phyloP scores from a whole-genome alignment of 2,113 vertebrate genomes.

The Heptranchias perlo region DNA sequence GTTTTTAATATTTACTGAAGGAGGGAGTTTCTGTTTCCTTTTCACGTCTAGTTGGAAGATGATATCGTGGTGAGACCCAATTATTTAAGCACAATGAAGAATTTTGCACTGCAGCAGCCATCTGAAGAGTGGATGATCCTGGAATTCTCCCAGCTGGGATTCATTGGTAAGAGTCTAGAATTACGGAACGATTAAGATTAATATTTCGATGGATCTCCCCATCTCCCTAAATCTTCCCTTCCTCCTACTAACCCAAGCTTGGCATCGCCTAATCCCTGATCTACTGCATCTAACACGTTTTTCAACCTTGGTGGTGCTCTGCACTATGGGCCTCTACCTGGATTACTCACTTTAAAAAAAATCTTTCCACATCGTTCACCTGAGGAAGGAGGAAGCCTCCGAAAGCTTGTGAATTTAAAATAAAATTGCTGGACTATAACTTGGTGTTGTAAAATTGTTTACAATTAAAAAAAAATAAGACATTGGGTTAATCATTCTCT shows the following conservation, averaged over 20 bases:
- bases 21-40: conserved; percentile 35
- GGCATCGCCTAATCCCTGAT: not conserved
- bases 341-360: too few relatives aligned
- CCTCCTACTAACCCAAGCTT: not conserved
- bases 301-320: not conserved
- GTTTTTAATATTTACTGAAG: not conserved
- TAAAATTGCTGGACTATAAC: too few relatives aligned
- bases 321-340: not conserved
- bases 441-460: too few relatives aligned
- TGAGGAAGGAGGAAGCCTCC: too few relatives aligned
- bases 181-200: not conserved
- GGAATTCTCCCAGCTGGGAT: conserved; percentile 96
- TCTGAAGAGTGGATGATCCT: conserved; percentile 98
- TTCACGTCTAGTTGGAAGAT: conserved; percentile 78
- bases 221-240: not conserved
- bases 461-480: not conserved
- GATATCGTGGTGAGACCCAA: conserved; percentile 95
- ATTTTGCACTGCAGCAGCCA: conserved; percentile 95
- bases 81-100: conserved; percentile 99
- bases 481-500: not conserved
- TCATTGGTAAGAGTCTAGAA: conserved; percentile 69
- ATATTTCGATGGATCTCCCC: not conserved
- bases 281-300: not conserved
- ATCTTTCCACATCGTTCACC: too few relatives aligned
- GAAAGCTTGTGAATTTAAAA: too few relatives aligned